Percentiles rank a stretch among this genome's conserved stretches.
Conservation (phyloP, 2,797 vertebrate species). For the Platyrinchus mystaceus region DNA sequence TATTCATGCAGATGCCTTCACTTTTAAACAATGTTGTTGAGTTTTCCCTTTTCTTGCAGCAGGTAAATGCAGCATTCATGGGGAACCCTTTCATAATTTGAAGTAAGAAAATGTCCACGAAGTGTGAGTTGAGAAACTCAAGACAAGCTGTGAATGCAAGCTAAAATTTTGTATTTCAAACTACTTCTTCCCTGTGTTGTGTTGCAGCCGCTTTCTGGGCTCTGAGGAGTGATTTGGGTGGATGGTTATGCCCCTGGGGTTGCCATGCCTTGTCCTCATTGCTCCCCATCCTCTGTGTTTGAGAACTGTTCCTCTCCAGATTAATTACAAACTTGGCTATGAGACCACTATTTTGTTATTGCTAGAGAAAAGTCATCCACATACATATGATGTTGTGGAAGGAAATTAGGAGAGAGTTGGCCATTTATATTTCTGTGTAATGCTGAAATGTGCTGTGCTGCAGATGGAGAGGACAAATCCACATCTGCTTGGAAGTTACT, state of each 20-base stretch:
- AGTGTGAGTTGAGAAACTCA: background rate
- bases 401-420: background rate
- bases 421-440: background rate
- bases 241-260: background rate
- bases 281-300: background rate
- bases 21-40: background rate
- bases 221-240: background rate
- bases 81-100: background rate
- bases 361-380: background rate
- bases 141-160: background rate
- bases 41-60: background rate
- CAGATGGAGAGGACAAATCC: background rate
- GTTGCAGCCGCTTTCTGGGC: background rate
- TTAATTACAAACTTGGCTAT: background rate
- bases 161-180: background rate
- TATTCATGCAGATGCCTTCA: background rate
- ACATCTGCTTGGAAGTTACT: background rate
- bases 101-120: background rate
- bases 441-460: background rate
- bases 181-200: background rate
- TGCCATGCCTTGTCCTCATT: fast-evolving
- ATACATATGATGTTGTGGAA: background rate
- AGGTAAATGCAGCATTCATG: background rate
- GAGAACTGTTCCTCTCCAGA: background rate
- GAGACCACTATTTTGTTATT: background rate